Evolutionary conservation across 2,113 vertebrate species (phyloP).

Genomic region (Gymnorhina tibicen): DNA sequence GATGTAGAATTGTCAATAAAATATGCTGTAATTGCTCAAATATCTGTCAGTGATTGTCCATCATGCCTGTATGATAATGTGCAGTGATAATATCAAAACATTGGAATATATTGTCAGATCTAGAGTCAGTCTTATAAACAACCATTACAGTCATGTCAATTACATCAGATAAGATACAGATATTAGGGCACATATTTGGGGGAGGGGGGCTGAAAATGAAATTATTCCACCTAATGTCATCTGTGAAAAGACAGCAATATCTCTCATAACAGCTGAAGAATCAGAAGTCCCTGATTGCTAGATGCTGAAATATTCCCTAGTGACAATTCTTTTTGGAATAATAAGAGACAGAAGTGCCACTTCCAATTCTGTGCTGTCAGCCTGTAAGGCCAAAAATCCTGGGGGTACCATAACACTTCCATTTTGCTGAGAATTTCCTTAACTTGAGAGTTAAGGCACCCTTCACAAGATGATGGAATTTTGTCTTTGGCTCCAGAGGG

Average conservation of each 20-base stretch:
- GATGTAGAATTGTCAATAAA: constrained; percentile 47
- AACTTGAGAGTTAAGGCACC: neutral
- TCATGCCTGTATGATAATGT: constrained; percentile 17
- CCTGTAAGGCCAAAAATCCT: neutral
- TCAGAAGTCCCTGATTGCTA: constrained; percentile 45
- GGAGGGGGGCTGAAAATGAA: neutral
- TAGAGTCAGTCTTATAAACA: constrained; percentile 38
- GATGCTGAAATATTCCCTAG: constrained; percentile 44
- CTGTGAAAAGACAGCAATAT: constrained; percentile 51
- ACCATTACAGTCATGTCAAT: constrained; percentile 46
- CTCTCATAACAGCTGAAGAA: constrained; percentile 45
- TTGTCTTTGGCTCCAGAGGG: neutral
- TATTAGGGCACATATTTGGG: neutral
- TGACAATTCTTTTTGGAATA: constrained; percentile 49
- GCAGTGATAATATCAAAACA: constrained; percentile 44
- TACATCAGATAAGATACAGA: constrained; percentile 27
- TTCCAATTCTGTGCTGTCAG: constrained; percentile 48
- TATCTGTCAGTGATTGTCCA: constrained; percentile 46
- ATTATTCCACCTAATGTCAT: constrained; percentile 52
- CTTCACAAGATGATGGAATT: neutral
- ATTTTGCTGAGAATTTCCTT: neutral
- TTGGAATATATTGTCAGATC: constrained; percentile 40
- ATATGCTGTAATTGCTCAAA: constrained; percentile 36
- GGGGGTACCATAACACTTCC: neutral
- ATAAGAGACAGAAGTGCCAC: constrained; percentile 49